A percentile compares a stretch with the other conserved stretches of the same genome.
These are phyloP conservation scores for Dromaius novaehollandiae DNA, from an alignment of 2,113 vertebrate species.

Conservation along the genomic window DNA sequence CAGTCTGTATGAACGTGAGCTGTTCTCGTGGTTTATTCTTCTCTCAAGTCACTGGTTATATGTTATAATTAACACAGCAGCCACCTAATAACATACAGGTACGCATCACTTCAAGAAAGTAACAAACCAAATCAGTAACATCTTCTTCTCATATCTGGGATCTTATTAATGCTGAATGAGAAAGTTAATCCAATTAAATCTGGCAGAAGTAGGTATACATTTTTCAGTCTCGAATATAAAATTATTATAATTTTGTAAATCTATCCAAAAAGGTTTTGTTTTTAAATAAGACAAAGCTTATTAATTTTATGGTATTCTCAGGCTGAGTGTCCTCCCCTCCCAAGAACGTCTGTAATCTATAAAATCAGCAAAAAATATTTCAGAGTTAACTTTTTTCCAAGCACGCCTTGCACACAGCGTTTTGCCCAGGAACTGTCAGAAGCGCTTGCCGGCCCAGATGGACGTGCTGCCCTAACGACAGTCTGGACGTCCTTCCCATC, in stretches of 20 bases:
- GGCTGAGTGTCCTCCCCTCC: background rate
- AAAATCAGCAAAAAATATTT: background rate
- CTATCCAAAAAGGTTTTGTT: background rate
- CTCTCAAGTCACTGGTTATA: background rate
- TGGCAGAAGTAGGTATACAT: background rate
- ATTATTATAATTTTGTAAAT: background rate
- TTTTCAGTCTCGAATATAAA: background rate
- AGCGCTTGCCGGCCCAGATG: fast-evolving
- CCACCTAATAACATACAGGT: background rate
- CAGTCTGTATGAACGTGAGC: fast-evolving
- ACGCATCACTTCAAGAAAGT: background rate
- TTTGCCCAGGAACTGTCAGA: background rate
- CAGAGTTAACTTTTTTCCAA: background rate
- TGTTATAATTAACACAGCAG: background rate
- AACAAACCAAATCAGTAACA: fast-evolving
- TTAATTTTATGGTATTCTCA: fast-evolving
- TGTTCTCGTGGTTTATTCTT: background rate
- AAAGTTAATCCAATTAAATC: too few relatives aligned
- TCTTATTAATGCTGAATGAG: background rate
- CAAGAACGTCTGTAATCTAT: background rate
- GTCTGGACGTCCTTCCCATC: too few relatives aligned
- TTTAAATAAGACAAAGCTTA: background rate
- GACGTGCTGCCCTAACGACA: too few relatives aligned
- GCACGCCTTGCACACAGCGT: fast-evolving
- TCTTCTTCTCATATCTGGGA: fast-evolving